Evolutionary conservation across 1,140 invertebrate species (phyloP).

Genomic region (Notospermus geniculatus): DNA sequence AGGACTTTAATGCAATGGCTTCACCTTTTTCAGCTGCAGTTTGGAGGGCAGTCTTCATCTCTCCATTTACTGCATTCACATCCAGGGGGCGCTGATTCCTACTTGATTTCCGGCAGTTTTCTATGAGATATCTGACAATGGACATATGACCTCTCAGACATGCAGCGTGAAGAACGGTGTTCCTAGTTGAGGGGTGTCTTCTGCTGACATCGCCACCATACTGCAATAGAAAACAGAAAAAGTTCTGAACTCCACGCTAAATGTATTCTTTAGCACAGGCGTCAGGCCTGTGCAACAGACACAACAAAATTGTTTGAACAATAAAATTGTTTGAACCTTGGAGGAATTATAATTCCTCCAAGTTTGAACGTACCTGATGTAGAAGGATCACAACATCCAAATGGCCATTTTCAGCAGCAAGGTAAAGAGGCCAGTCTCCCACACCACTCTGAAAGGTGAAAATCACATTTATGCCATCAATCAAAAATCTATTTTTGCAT

Average conservation of each 20-base stretch:
- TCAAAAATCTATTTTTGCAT: too few relatives aligned
- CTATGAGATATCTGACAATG: constrained; percentile 35
- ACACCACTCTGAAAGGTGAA: constrained; percentile 36
- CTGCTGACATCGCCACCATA: constrained; percentile 39
- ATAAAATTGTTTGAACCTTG: too few relatives aligned
- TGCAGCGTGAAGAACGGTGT: constrained; percentile 40
- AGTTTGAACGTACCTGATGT: constrained; percentile 33
- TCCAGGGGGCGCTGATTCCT: constrained; percentile 21
- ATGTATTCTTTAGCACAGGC: too few relatives aligned
- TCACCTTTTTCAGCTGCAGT: constrained; percentile 47
- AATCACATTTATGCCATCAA: neutral
- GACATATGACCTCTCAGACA: constrained; percentile 34
- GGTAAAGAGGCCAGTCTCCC: constrained; percentile 38
- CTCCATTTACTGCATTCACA: constrained; percentile 40
- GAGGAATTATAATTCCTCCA: too few relatives aligned
- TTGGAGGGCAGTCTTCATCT: constrained; percentile 43
- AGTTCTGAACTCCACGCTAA: too few relatives aligned
- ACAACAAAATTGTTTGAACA: too few relatives aligned
- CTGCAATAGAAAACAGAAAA: constrained; percentile 24
- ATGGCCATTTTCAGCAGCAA: constrained; percentile 45
- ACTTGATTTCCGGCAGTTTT: constrained; percentile 22
- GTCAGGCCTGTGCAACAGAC: too few relatives aligned
- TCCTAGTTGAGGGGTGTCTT: constrained; percentile 32
- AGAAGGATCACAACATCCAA: constrained; percentile 39
- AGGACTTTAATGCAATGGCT: neutral